Conservation (phyloP, 2,797 vertebrate species). For the Muraenolepis orangiensis region DNA sequence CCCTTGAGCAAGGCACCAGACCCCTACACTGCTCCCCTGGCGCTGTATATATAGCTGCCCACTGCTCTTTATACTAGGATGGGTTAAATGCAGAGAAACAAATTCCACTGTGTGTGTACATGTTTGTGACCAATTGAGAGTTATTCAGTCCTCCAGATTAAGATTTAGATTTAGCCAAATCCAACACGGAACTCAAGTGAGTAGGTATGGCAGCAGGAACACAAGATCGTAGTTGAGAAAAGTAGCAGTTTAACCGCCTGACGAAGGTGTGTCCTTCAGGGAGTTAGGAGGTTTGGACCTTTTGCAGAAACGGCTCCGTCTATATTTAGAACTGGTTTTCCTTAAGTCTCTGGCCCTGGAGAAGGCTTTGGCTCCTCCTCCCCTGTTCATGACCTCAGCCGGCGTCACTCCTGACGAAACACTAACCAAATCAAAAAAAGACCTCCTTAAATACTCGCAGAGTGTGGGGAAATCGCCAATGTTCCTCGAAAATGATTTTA, state of each 20-base stretch:
- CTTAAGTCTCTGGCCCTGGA: slow-evolving; percentile 64
- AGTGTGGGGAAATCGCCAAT: slow-evolving; percentile 50
- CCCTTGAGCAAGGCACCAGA: no score
- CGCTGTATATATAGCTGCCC: no score
- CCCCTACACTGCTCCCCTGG: no score
- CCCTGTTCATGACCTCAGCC: slow-evolving; percentile 64
- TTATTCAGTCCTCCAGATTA: no score
- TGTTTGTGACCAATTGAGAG: no score
- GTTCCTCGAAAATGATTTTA: slow-evolving; percentile 43
- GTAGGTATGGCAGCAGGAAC: slow-evolving; percentile 46
- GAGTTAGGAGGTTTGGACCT: slow-evolving; percentile 54
- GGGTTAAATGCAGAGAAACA: no score
- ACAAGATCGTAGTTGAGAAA: slow-evolving; percentile 49
- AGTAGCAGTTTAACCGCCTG: slow-evolving; percentile 40
- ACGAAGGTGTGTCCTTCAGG: slow-evolving; percentile 68
- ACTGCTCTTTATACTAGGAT: no score
- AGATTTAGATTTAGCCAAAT: no score
- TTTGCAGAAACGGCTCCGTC: slow-evolving; percentile 36
- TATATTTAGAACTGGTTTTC: slow-evolving; percentile 70
- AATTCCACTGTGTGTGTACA: no score
- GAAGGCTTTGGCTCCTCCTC: slow-evolving; percentile 46
- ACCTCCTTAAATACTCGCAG: slow-evolving; percentile 55
- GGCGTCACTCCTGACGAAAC: slow-evolving; percentile 71
- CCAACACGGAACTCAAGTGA: no score
- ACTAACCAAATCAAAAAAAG: slow-evolving; percentile 63